Conservation (phyloP, 2,888 invertebrate genomes). For the Yponomeuta evonymella region DNA sequence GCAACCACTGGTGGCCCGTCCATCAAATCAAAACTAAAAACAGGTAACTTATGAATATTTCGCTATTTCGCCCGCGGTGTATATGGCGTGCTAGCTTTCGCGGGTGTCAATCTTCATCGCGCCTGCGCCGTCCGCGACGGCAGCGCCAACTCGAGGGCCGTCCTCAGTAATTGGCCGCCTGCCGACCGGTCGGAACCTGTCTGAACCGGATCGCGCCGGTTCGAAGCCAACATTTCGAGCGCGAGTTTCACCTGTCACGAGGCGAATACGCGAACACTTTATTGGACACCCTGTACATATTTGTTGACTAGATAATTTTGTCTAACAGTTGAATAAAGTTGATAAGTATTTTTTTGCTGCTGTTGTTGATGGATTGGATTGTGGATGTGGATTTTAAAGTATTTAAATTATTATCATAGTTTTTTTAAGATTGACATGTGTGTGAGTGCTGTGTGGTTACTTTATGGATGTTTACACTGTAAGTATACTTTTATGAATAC, state of each 20-base stretch:
- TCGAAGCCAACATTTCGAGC: constrained; percentile 26
- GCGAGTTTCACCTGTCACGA: constrained; percentile 19
- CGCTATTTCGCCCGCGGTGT: constrained; percentile 28
- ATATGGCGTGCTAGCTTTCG: constrained; percentile 42
- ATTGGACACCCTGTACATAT: constrained; percentile 13
- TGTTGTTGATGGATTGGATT: background rate
- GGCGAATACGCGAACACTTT: constrained; percentile 13
- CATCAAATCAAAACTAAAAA: constrained; percentile 61
- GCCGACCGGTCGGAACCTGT: constrained; percentile 34
- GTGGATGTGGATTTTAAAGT: background rate
- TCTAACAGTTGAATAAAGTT: background rate
- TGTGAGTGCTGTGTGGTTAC: background rate
- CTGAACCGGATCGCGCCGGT: constrained; percentile 32
- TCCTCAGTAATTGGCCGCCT: constrained; percentile 66
- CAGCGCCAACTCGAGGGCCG: constrained; percentile 48
- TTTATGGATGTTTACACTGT: constrained; percentile 1
- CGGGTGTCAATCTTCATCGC: constrained; percentile 54
- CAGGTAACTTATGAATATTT: constrained; percentile 52
- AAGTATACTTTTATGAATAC: background rate
- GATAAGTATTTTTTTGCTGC: background rate
- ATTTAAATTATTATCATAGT: background rate
- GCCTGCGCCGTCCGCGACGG: constrained; percentile 53
- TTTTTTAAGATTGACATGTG: background rate
- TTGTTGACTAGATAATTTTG: background rate
- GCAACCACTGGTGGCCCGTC: constrained; percentile 22